Percentiles rank a stretch among this genome's conserved stretches.
Evolutionary conservation across 2,888 invertebrate species (phyloP).

Genomic region (Yponomeuta sedellus): DNA sequence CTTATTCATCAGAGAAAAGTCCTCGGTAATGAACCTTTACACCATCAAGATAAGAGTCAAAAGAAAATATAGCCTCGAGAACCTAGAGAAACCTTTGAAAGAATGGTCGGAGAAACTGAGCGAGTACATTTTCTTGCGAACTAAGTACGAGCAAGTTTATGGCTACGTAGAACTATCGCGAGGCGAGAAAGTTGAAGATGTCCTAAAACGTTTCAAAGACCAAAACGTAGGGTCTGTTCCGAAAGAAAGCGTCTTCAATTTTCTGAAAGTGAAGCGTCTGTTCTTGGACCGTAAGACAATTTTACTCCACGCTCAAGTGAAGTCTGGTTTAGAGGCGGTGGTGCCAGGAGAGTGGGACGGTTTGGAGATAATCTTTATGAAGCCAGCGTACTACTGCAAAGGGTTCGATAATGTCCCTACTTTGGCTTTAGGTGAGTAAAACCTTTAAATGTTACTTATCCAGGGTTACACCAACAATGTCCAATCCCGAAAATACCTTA

Average conservation of each 20-base stretch:
- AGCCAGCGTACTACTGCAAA: slow-evolving; percentile 45
- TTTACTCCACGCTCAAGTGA: slow-evolving; percentile 47
- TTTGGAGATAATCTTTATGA: slow-evolving; percentile 43
- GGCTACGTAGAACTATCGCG: slow-evolving; percentile 27
- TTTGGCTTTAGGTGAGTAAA: slow-evolving; percentile 44
- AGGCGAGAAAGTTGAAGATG: slow-evolving; percentile 26
- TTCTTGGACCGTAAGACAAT: slow-evolving; percentile 46
- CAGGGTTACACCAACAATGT: too few species aligned
- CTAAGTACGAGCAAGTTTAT: slow-evolving; percentile 39
- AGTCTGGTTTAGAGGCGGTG: slow-evolving; percentile 39
- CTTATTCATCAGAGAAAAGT: slow-evolving; percentile 46
- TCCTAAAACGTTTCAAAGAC: slow-evolving; percentile 34
- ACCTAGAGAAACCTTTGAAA: slow-evolving; percentile 27
- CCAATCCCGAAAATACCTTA: too few species aligned
- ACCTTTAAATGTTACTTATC: too few species aligned
- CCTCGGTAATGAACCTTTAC: slow-evolving; percentile 36
- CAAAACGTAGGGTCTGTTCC: slow-evolving; percentile 31
- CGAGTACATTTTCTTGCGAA: slow-evolving; percentile 50
- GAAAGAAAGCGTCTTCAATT: slow-evolving; percentile 26
- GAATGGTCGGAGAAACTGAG: slow-evolving; percentile 45
- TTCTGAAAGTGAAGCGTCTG: slow-evolving; percentile 42
- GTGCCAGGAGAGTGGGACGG: slow-evolving; percentile 47
- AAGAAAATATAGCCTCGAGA: slow-evolving; percentile 28
- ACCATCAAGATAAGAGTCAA: slow-evolving; percentile 43
- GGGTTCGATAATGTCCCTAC: slow-evolving; percentile 30